A percentile compares a stretch with the other conserved stretches of the same genome.
Conservation (phyloP, 1,140 invertebrate species). For the Heliconius eleuchia region DNA sequence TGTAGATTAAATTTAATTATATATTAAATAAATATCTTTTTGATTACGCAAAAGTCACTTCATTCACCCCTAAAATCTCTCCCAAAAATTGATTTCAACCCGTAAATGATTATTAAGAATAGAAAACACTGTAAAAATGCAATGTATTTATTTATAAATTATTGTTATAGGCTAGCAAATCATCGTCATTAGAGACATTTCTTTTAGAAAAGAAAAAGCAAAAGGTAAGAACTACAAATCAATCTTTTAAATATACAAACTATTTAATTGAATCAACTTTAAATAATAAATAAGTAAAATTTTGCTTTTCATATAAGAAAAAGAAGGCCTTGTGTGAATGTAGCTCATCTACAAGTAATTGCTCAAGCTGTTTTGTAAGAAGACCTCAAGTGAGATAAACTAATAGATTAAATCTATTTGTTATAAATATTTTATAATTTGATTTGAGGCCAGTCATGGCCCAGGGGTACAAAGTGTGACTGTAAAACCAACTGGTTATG, state of each 20-base stretch:
- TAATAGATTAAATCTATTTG: background rate
- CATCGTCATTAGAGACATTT: conserved; percentile 6
- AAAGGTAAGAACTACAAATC: conserved; percentile 9
- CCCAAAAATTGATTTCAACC: background rate
- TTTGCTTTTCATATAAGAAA: conserved; percentile 29
- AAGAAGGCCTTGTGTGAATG: conserved; percentile 48
- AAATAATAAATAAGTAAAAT: background rate
- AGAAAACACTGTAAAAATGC: background rate
- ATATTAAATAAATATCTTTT: background rate
- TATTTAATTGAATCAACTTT: background rate
- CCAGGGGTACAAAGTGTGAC: no score
- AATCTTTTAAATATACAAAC: background rate
- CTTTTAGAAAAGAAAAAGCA: conserved; percentile 22
- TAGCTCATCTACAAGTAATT: conserved; percentile 30
- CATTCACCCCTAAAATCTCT: background rate
- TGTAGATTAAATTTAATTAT: no score
- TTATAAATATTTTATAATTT: no score
- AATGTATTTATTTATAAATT: background rate
- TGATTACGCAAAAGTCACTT: background rate
- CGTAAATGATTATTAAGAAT: no score
- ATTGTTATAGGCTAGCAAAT: background rate
- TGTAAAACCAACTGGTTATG: no score
- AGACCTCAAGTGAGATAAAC: conserved; percentile 43
- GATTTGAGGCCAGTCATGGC: no score
- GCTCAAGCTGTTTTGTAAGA: conserved; percentile 51